Base-by-base conservation (phyloP, 2,797 vertebrate genomes). In the Amblyopsis hoosieri region DNA sequence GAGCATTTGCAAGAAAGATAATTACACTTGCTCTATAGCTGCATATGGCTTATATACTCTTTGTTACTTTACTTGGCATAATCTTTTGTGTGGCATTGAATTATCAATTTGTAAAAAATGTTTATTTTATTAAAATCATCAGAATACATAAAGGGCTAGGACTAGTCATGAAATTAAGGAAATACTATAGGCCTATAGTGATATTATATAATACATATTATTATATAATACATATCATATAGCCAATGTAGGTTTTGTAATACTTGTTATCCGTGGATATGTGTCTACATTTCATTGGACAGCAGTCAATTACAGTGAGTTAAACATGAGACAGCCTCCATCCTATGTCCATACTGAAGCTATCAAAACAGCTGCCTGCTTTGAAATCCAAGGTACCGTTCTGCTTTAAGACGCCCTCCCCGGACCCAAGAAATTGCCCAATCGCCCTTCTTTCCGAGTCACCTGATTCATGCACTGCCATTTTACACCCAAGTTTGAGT, bases 391-490 rank as follows among this genome's bases (percentile, higher is more conserved):
- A 67, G 71, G 79, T 77, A 81, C 73, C 77, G 81, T 91, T 88
- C 83, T 86, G 84, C 91, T 91, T 92, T 92, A 90, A 93, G 89
- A 87, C 81, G 79, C 89, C 89, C 91, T 87, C 89, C 90, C 90
- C 85, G 67, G 80, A 83, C 81, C 64, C 63, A 66, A 80, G 60
- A 67, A 74, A 80, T 70, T 68, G 85, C 80, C 90, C 90, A 89
- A 88, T 90, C 86, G 73, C 79, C 84, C 89, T 84, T 74, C 79
- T 85, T 70, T 73, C 77, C 60, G 60, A 72, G 90, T 93, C 93
- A 94, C 92, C 92, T 93, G 92, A 93, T 92, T 87, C 88, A 72
- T 78, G 83, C 84, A 61, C 93, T 92, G 92, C 93, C 92, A 94
- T 93, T 94, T 94, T 92, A 90, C 89, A 73, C 90, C 81, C 86